These are phyloP conservation scores for Gryllus bimaculatus DNA, from an alignment of 1,140 invertebrate species.

Conservation along the genomic window DNA sequence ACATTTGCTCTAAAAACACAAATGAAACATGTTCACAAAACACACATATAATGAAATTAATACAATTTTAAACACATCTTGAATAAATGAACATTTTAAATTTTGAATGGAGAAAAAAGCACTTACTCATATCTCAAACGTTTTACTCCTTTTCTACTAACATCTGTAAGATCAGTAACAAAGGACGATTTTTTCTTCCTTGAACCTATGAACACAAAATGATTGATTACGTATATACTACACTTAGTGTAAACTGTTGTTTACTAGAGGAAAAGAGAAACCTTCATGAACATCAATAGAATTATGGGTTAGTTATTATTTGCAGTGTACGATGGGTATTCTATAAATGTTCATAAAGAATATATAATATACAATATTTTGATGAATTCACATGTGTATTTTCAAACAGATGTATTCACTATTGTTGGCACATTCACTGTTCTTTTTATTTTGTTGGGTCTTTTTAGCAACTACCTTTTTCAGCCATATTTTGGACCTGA, in stretches of 20 bases:
- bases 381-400: no score
- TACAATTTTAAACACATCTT: not conserved
- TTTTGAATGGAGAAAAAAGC: conserved; percentile 18
- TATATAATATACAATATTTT: no score
- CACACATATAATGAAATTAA: not conserved
- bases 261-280: not conserved
- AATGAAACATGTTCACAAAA: not conserved
- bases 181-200: conserved; percentile 45
- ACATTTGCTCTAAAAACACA: not conserved
- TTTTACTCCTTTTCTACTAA: conserved; percentile 55
- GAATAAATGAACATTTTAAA: not conserved
- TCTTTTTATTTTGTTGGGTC: no score
- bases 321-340: not conserved
- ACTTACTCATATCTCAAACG: conserved; percentile 55
- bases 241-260: not conserved
- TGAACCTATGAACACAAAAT: not conserved
- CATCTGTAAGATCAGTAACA: conserved; percentile 59
- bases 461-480: no score
- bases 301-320: conserved; percentile 7
- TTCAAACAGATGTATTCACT: no score
- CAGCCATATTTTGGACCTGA: no score
- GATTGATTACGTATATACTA: not conserved
- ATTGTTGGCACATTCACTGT: no score
- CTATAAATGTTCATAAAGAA: no score
- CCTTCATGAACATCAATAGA: not conserved